A percentile compares a stretch with the other conserved stretches of the same genome.
Conservation (phyloP, 2,797 vertebrate genomes). For the Phoxinus dragarum region DNA sequence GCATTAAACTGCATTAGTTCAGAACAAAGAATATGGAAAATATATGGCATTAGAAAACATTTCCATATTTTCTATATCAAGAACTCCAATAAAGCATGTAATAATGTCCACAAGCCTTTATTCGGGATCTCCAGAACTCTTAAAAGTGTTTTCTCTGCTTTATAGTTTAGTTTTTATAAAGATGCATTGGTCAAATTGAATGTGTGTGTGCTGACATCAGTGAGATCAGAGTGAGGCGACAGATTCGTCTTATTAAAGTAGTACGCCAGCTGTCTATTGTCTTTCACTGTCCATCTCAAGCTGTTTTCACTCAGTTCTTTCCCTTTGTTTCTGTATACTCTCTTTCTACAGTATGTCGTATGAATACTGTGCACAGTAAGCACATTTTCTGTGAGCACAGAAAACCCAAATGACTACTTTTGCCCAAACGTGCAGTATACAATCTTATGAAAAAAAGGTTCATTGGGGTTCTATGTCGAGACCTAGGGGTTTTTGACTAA, state of each 20-base stretch:
- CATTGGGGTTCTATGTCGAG: background rate
- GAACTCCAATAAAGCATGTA: background rate
- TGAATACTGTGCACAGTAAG: constrained; percentile 5
- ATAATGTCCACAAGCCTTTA: background rate
- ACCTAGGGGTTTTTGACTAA: background rate
- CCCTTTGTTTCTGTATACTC: constrained; percentile 3
- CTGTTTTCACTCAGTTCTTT: constrained; percentile 27
- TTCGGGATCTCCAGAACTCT: constrained; percentile 4
- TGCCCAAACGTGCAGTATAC: background rate
- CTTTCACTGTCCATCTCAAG: constrained; percentile 25
- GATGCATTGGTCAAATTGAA: background rate
- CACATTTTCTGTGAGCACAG: constrained; percentile 1
- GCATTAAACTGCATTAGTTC: background rate
- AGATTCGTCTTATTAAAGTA: constrained; percentile 30
- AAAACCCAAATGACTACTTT: constrained; percentile 23
- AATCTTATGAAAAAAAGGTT: background rate
- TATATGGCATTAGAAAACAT: background rate
- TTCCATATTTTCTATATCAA: background rate
- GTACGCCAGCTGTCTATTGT: constrained; percentile 22
- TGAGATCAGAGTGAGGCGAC: constrained; percentile 2
- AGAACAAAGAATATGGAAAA: background rate
- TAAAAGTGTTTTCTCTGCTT: background rate
- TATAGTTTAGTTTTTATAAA: background rate
- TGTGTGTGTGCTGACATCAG: background rate
- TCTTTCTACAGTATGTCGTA: constrained; percentile 11